Conservation (phyloP, 2,113 vertebrate species). For the Xenopus borealis region DNA sequence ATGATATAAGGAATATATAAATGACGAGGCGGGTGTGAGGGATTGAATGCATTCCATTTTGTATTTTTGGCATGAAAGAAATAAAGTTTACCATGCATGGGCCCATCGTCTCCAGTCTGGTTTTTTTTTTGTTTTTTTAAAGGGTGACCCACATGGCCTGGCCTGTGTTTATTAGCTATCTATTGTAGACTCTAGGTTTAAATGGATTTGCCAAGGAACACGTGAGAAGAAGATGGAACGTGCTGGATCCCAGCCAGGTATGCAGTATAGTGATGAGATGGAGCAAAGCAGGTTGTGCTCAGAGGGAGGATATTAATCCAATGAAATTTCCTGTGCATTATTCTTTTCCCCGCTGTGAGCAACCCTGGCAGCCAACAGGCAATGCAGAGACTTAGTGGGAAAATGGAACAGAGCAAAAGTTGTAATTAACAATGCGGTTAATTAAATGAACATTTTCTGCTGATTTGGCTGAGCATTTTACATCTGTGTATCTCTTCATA, state of each 20-base stretch:
- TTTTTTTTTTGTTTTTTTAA: not conserved
- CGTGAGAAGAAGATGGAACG: conserved; percentile 17
- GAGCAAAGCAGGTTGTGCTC: conserved; percentile 20
- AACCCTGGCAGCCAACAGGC: not conserved
- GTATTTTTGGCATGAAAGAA: conserved; percentile 87
- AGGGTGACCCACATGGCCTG: conserved; percentile 2
- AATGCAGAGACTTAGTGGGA: not conserved
- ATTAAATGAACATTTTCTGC: too few relatives aligned
- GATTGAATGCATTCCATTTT: conserved; percentile 56
- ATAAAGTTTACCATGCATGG: conserved; percentile 85
- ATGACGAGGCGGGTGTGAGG: conserved; percentile 26
- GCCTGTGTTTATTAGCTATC: conserved; percentile 2
- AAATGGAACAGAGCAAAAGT: too few relatives aligned
- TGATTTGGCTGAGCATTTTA: too few relatives aligned
- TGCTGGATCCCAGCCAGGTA: not conserved
- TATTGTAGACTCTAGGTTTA: not conserved
- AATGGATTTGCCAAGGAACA: not conserved
- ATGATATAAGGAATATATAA: conserved; percentile 23
- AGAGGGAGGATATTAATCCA: conserved; percentile 12
- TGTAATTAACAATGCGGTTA: too few relatives aligned
- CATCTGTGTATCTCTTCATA: too few relatives aligned
- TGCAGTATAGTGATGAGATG: not conserved
- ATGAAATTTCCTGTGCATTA: conserved; percentile 3
- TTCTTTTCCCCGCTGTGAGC: conserved; percentile 3
- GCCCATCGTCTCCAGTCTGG: conserved; percentile 8